These are phyloP conservation scores for Drosophila kurseongensis DNA, from an alignment of 1,140 invertebrate genomes.

Conservation along the genomic window DNA sequence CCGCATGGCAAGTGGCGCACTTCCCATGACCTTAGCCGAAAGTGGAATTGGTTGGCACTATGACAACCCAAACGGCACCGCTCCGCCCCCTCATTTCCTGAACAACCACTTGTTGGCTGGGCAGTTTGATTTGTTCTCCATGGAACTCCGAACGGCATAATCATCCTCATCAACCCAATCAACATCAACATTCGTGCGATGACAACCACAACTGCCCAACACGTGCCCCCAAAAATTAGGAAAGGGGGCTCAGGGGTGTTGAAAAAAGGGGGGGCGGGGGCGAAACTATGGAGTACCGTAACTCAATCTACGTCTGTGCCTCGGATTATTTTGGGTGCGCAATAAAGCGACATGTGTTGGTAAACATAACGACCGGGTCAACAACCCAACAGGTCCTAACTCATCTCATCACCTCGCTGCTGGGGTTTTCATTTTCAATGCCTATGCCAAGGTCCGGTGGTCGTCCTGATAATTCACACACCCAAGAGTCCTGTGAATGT, in stretches of 20 bases:
- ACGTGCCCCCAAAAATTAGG: conserved; percentile 24
- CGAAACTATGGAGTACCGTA: conserved; percentile 41
- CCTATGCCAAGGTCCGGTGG: conserved; percentile 61
- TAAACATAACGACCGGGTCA: conserved; percentile 63
- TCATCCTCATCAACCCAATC: conserved; percentile 42
- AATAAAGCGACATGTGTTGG: conserved; percentile 53
- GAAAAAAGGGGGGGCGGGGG: neutral
- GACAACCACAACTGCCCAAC: conserved; percentile 38
- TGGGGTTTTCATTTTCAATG: conserved; percentile 55
- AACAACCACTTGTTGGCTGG: conserved; percentile 58
- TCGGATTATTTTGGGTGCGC: conserved; percentile 53
- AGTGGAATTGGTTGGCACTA: conserved; percentile 62
- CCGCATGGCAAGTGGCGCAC: conserved; percentile 31
- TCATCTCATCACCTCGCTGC: neutral
- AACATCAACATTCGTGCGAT: conserved; percentile 23
- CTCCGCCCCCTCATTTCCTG: conserved; percentile 12
- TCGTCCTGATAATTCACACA: conserved; percentile 32
- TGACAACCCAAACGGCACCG: conserved; percentile 51
- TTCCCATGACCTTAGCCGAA: conserved; percentile 78
- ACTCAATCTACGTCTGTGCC: conserved; percentile 50
- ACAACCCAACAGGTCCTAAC: conserved; percentile 38
- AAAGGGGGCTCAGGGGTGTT: neutral
- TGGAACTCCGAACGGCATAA: conserved; percentile 67
- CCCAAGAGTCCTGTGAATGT: conserved; percentile 15
- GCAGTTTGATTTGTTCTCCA: conserved; percentile 72